Base-by-base conservation (phyloP, 2,888 invertebrate genomes). In the Mythimna lalbum region DNA sequence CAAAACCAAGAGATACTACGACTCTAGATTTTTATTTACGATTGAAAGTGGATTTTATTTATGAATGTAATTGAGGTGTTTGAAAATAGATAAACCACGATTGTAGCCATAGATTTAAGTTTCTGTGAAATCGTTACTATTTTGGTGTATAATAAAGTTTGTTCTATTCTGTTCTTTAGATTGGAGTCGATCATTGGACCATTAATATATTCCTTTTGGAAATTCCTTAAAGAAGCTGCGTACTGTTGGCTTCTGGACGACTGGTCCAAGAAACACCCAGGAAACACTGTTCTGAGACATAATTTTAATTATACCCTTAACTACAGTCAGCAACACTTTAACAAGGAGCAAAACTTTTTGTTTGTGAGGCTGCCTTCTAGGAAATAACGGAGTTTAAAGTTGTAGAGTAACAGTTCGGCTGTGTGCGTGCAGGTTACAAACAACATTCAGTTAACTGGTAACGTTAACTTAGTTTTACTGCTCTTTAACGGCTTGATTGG, bases 361-460 rank as follows among this genome's bases (percentile, higher is more conserved):
- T 39, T 80, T 36, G 17, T 21, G 9, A 39, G 36, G 33, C 60
- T 61, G 71, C 21, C 71, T 71, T 33, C 53, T 64, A 71, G 64
- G 67, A 80, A 78, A 57, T 72, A 77, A 71, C 60, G 7, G 17
- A 72, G 61, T 72, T 80, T 53, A 60, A 71, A 78, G 63, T 78
- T 78, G 23, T 27, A 50, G 47, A 55, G 60, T 63, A 43, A 57
- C 53, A 80, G 27, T 63, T 70, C 23, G 33, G 49, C 33, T 1
- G 43, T 36, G 49, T 39, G 52, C 59, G 33, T 66, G 31, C 31
- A 50, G 27, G 60, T 63, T 71, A 66, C 76, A 52, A 47, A 49
- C 39, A 71, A 56, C 63, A 57, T 50, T 53, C n/a, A 76, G 36
- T 50, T 80, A 67, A 57, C 60, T 50, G 53, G 43, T 49, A 36